These are phyloP conservation scores for Fratercula arctica DNA, from an alignment of 2,797 vertebrate genomes.

Conservation along the genomic window DNA sequence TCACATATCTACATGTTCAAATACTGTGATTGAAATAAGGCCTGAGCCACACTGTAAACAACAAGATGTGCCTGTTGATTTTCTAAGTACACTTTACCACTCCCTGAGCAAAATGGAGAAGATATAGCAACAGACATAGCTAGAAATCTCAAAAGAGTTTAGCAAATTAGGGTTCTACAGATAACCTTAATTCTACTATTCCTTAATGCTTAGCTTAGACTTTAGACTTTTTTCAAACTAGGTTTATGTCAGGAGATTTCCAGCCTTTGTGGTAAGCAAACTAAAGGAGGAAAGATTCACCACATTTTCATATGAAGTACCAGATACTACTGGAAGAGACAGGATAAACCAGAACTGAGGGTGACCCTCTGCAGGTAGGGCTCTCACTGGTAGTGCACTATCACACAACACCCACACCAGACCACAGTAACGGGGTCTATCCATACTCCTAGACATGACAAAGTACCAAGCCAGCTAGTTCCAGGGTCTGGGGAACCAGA, in stretches of 20 bases:
- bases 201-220: background rate
- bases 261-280: background rate
- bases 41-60: background rate
- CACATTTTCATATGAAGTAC: background rate
- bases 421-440: background rate
- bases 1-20: background rate
- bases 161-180: background rate
- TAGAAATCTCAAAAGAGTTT: background rate
- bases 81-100: accelerated
- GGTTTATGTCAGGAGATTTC: background rate
- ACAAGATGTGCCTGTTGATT: background rate
- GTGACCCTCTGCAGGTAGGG: background rate
- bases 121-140: background rate
- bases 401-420: background rate
- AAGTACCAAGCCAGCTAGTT: background rate
- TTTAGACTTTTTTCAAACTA: background rate
- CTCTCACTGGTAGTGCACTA: accelerated
- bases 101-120: background rate
- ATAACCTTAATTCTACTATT: background rate
- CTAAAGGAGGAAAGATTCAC: background rate
- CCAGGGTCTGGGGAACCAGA: background rate
- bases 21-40: background rate
- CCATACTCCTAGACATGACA: background rate
- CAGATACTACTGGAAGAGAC: background rate
- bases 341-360: background rate